phyloP scores from a whole-genome alignment of 1,140 invertebrate genomes.

The Potamilus streckersoni region DNA sequence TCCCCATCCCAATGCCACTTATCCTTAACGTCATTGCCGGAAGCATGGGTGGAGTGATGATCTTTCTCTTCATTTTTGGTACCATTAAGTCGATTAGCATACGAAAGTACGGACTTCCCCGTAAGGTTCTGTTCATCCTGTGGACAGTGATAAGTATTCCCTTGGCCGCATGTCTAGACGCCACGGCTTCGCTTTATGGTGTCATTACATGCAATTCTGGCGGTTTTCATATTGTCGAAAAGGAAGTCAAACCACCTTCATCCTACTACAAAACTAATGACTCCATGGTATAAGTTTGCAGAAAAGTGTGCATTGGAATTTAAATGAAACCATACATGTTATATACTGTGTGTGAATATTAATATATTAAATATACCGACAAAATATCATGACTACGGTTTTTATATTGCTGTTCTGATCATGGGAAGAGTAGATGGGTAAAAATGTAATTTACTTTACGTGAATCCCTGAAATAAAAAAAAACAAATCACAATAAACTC shows the following conservation, averaged over 20 bases:
- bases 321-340: too few relatives aligned
- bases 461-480: too few relatives aligned
- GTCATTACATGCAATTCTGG: slow-evolving; percentile 15
- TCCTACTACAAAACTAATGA: too few relatives aligned
- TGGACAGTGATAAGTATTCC: slow-evolving; percentile 26
- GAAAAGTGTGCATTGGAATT: too few relatives aligned
- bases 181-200: slow-evolving; percentile 24
- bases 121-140: slow-evolving; percentile 15
- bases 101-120: slow-evolving; percentile 15
- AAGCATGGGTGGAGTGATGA: slow-evolving; percentile 22
- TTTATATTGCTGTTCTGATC: too few relatives aligned
- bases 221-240: slow-evolving; percentile 29
- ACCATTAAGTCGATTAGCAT: slow-evolving; percentile 26
- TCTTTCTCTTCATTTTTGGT: slow-evolving; percentile 27
- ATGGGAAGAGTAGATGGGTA: too few relatives aligned
- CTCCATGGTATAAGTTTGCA: too few relatives aligned
- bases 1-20: slow-evolving; percentile 18
- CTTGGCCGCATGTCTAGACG: slow-evolving; percentile 24
- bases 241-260: not conserved
- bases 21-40: slow-evolving; percentile 16
- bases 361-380: too few relatives aligned
- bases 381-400: too few relatives aligned
- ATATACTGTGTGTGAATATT: too few relatives aligned
- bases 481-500: too few relatives aligned
- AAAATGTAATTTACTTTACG: too few relatives aligned